A percentile compares a stretch with the other conserved stretches of the same genome.
phyloP scores from a whole-genome alignment of 2,113 vertebrate species.

The Rhodinocichla rosea region DNA sequence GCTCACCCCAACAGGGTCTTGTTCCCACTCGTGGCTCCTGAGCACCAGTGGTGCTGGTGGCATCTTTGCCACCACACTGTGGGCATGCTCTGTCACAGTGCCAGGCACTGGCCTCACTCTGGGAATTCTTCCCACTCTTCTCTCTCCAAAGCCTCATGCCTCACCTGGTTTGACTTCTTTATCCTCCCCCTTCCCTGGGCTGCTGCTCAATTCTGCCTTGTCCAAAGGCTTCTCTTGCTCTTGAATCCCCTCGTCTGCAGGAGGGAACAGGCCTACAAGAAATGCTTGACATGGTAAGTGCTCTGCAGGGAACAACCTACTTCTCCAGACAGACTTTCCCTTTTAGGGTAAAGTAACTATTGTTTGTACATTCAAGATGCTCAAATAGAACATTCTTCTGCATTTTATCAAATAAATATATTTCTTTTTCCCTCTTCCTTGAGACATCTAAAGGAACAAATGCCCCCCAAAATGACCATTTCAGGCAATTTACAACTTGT shows the following conservation, averaged over 20 bases:
- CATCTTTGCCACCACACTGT: neutral
- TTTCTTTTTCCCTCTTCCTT: neutral
- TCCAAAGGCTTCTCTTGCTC: conserved; percentile 79
- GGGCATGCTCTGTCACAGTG: rapidly evolving
- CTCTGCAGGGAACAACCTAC: neutral
- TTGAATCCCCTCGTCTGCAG: conserved; percentile 72
- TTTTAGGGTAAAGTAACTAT: neutral
- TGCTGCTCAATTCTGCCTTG: conserved; percentile 72
- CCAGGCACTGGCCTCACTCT: neutral
- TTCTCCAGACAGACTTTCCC: neutral
- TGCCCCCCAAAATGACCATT: neutral
- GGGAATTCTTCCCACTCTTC: neutral
- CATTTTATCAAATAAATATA: neutral
- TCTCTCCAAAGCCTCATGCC: neutral
- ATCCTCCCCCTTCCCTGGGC: conserved; percentile 73
- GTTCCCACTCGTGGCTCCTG: neutral
- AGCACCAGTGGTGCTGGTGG: neutral
- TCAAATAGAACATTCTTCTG: neutral
- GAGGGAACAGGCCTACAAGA: neutral
- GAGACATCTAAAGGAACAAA: neutral
- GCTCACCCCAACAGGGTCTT: neutral
- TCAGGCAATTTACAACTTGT: neutral
- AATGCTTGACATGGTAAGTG: neutral
- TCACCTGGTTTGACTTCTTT: conserved; percentile 85
- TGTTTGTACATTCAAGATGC: rapidly evolving